These are phyloP conservation scores for Tetragonisca angustula DNA, from an alignment of 2,888 invertebrate genomes.

Conservation along the genomic window DNA sequence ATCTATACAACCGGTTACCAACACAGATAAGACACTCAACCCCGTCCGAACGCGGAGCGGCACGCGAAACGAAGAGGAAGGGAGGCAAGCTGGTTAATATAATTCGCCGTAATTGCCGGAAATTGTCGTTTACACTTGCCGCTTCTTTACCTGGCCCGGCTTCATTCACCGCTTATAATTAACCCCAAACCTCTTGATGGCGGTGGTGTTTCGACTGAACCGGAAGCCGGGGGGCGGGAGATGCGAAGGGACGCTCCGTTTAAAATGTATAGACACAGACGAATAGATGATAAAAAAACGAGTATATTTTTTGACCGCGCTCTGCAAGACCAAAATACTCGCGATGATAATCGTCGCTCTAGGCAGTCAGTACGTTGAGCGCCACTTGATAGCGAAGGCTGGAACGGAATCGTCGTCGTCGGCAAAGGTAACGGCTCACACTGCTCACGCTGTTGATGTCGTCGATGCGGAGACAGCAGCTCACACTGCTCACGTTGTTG, in stretches of 20 bases:
- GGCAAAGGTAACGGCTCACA: too few species aligned
- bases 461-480: too few species aligned
- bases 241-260: not conserved
- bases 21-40: conserved; percentile 1
- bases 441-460: too few species aligned
- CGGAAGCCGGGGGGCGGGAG: not conserved
- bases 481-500: too few species aligned
- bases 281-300: too few species aligned
- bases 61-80: conserved; percentile 2
- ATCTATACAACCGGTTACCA: not conserved
- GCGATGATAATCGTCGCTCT: too few species aligned
- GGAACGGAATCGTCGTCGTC: too few species aligned
- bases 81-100: conserved; percentile 71
- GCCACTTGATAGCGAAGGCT: too few species aligned
- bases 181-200: conserved; percentile 35
- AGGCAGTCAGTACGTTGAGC: too few species aligned
- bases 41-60: not conserved
- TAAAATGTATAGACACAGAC: too few species aligned
- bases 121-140: conserved; percentile 59
- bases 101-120: conserved; percentile 74
- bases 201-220: not conserved
- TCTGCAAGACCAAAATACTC: too few species aligned
- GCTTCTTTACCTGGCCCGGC: conserved; percentile 39
- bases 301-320: too few species aligned
- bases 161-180: conserved; percentile 65